Evolutionary conservation across 2,888 invertebrate genomes (phyloP).

Genomic region (Troides aeacus): DNA sequence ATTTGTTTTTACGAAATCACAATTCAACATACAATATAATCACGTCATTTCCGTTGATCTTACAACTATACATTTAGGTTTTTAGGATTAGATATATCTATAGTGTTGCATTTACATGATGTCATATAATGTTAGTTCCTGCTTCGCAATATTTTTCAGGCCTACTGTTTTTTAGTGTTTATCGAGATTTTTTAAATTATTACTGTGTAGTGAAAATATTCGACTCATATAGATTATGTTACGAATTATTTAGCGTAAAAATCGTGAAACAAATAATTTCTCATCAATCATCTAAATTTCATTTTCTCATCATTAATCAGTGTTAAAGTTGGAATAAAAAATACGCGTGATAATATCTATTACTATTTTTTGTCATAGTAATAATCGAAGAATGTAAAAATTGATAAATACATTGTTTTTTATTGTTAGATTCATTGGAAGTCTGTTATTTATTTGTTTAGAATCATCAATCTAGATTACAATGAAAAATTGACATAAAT

Average conservation of each 20-base stretch:
- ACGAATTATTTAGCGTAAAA: background rate
- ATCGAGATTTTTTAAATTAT: background rate
- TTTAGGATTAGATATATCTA: background rate
- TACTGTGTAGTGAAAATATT: background rate
- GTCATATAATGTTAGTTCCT: background rate
- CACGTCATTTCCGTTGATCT: background rate
- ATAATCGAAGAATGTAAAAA: background rate
- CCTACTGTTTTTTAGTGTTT: background rate
- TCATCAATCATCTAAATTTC: too few relatives aligned
- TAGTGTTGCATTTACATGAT: background rate
- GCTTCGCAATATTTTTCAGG: background rate
- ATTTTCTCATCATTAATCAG: background rate
- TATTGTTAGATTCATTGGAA: background rate
- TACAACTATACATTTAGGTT: background rate
- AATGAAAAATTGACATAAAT: too few relatives aligned
- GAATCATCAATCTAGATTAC: too few relatives aligned
- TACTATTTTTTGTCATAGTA: background rate
- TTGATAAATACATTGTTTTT: background rate
- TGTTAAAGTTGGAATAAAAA: background rate
- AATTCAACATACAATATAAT: background rate
- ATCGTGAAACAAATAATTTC: background rate
- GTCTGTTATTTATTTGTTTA: background rate
- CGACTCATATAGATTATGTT: background rate
- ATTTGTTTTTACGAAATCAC: background rate
- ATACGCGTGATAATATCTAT: background rate